Percentiles rank a stretch among this genome's conserved stretches.
These are phyloP conservation scores for Itoplectis maculator DNA, from an alignment of 2,888 invertebrate species.

Conservation along the genomic window DNA sequence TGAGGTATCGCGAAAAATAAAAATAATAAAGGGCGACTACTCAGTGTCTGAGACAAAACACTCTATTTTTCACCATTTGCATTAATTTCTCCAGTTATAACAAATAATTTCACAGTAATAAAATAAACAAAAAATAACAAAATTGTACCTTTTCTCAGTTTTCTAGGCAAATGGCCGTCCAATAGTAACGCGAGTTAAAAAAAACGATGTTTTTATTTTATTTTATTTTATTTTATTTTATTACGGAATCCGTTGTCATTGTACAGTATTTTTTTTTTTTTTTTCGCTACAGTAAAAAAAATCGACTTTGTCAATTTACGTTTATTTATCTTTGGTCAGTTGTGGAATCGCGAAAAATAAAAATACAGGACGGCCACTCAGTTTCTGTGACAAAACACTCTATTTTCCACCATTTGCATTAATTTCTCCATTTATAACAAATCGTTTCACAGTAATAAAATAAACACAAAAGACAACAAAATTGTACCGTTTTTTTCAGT, in stretches of 20 bases:
- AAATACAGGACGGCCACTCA: neutral
- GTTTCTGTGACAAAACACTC: too few relatives aligned
- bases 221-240: too few relatives aligned
- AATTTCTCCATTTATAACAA: neutral
- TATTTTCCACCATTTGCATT: too few relatives aligned
- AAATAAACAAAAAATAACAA: slow-evolving; percentile 4
- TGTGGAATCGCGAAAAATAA: neutral
- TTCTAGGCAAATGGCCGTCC: neutral
- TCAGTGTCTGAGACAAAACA: neutral
- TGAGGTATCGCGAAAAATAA: neutral
- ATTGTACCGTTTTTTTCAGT: too few relatives aligned
- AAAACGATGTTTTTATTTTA: too few relatives aligned
- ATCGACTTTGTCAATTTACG: slow-evolving; percentile 20
- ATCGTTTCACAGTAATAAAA: neutral
- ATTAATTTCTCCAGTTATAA: neutral
- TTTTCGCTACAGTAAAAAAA: slow-evolving; percentile 59
- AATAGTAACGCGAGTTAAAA: too few relatives aligned
- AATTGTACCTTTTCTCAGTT: neutral
- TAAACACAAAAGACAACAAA: neutral
- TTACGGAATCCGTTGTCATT: slow-evolving; percentile 28
- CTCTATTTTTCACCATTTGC: neutral
- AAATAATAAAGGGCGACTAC: neutral
- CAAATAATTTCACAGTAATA: neutral
- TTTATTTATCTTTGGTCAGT: neutral
- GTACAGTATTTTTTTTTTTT: slow-evolving; percentile 69